Percentiles rank a stretch among this genome's conserved stretches.
phyloP scores from a whole-genome alignment of 2,888 invertebrate species.

The Pecten maximus region DNA sequence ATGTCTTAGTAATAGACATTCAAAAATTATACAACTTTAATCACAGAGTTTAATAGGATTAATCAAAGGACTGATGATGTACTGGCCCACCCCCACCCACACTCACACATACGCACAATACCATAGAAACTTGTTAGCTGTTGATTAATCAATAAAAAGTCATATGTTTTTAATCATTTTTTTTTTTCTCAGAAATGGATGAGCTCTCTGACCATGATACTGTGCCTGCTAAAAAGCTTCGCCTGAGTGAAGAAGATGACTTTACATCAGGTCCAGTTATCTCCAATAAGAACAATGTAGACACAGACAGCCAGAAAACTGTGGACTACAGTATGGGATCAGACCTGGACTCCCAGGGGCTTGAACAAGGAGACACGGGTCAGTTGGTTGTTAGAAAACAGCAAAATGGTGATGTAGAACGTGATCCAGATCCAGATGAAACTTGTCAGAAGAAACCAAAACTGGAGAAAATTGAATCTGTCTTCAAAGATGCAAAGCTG shows the following conservation, averaged over 20 bases:
- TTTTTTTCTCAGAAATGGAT: background rate
- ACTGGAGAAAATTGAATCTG: slow-evolving; percentile 65
- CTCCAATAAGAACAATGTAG: background rate
- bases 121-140: no score
- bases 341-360: background rate
- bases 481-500: slow-evolving; percentile 68
- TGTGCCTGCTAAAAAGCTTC: background rate
- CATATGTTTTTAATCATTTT: background rate
- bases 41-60: no score
- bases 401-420: background rate
- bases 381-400: background rate
- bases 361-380: background rate
- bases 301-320: background rate
- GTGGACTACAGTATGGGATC: slow-evolving; percentile 6
- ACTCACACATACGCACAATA: no score
- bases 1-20: no score
- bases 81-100: no score
- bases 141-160: no score
- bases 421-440: slow-evolving; percentile 37
- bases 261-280: background rate
- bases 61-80: no score
- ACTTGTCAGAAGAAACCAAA: slow-evolving; percentile 51
- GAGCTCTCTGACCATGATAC: background rate
- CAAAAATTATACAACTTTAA: no score
- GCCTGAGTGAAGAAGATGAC: slow-evolving; percentile 16